Conservation (phyloP, 2,113 vertebrate genomes). For the Ursus arctos region DNA sequence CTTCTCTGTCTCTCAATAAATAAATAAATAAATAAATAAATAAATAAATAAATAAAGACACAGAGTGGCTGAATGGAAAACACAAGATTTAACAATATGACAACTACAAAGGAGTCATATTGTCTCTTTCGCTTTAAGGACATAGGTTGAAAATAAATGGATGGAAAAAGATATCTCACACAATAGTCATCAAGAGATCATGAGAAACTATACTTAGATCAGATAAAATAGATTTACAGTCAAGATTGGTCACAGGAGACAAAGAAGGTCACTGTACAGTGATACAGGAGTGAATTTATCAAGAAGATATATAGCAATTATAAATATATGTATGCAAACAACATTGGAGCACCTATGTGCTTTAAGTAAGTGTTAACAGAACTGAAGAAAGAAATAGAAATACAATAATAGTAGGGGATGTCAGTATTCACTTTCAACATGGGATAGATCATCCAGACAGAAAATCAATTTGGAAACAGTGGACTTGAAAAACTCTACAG, state of each 20-base stretch:
- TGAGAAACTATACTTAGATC: neutral
- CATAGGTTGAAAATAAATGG: neutral
- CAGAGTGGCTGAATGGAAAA: neutral
- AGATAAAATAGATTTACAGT: neutral
- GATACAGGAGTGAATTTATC: neutral
- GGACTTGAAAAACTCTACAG: neutral
- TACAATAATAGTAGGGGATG: neutral
- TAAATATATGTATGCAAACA: neutral
- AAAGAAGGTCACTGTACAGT: neutral
- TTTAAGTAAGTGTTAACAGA: neutral
- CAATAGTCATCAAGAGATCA: neutral
- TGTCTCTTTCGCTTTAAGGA: neutral
- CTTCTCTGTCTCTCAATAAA: neutral
- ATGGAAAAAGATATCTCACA: neutral
- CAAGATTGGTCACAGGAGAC: neutral
- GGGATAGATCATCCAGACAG: neutral
- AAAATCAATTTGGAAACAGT: neutral
- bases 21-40: too few species aligned
- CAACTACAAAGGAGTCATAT: neutral
- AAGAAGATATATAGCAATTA: neutral
- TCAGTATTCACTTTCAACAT: neutral
- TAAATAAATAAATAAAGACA: neutral
- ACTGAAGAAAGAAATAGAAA: neutral
- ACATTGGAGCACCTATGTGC: neutral
- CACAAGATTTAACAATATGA: neutral